Base-by-base conservation (phyloP, 1,140 invertebrate species). In the Drosophila saltans region DNA sequence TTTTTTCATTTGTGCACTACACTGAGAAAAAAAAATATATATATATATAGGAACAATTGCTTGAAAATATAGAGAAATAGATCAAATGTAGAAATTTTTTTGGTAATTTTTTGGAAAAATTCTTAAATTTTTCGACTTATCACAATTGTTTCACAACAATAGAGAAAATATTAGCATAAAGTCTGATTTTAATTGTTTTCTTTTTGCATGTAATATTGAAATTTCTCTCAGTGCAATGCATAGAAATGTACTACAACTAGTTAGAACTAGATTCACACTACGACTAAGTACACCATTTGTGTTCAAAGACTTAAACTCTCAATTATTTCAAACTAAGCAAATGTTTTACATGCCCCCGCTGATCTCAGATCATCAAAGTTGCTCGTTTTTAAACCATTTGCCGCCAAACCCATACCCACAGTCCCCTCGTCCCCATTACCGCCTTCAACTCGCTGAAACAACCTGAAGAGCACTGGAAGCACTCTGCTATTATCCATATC, bases 301-400 rank as follows among this genome's bases (percentile, higher is more conserved):
- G 84, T 89, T 73, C 70, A 57, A 89, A 89, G 84, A 89, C 84
- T 89, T 89, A 78, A 73, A 73, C 72, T 89, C 84, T 89, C 84
- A 77, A 72, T 89, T 78, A 81, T 80, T 71, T 75, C 55, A 57
- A 72, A 72, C 77, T 83, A 86, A 86, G 77, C 79, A 86, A 70
- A 76, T 69, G 63, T 68, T 66, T 57, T 68, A 60, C 72, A 33
- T 73, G 62, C 33, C 70, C 55, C 55, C 70, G 76, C 67, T 88
- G 83, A 86, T 86, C 83, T 86, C 83, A 65, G 59, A 86, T 86
- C 83, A 80, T 77, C 76, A 61, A 64, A 30, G 60, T 55, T 45
- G 48, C 30, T 24, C 30, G 28, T 63, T 30, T 41, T 6, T 24
- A 36, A 36, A 7, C 6, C 33, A 36, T 36, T 36, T 7, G 33